phyloP scores from a whole-genome alignment of 1,140 invertebrate genomes.

The Pantala flavescens region DNA sequence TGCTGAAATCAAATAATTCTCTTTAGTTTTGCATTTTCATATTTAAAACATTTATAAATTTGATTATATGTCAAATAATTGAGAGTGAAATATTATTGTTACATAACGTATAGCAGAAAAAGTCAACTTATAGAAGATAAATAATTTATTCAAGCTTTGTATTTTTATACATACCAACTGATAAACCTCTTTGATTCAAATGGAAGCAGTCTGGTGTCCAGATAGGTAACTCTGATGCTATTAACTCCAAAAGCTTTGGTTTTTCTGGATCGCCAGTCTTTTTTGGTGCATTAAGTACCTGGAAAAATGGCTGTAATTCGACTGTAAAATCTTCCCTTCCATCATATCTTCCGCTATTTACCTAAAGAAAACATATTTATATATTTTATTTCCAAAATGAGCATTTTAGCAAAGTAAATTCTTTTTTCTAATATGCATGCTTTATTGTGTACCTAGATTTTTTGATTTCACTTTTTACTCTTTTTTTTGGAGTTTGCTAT shows the following conservation, averaged over 20 bases:
- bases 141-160: conserved; percentile 21
- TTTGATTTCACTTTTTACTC: neutral
- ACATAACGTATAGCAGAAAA: neutral
- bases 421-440: neutral
- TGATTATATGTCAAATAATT: neutral
- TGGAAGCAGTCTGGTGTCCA: conserved; percentile 62
- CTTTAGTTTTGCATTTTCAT: neutral
- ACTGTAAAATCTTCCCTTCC: conserved; percentile 50
- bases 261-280: conserved; percentile 29
- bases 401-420: neutral
- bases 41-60: neutral
- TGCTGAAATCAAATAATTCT: conserved; percentile 28
- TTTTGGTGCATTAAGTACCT: conserved; percentile 33
- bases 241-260: conserved; percentile 16
- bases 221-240: conserved; percentile 42
- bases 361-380: conserved; percentile 31
- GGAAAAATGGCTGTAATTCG: conserved; percentile 43
- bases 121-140: neutral
- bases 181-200: conserved; percentile 51
- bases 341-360: conserved; percentile 46
- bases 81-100: neutral
- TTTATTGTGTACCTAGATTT: neutral
- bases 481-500: neutral
- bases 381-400: neutral
- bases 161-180: conserved; percentile 33